Conservation (phyloP, 2,888 invertebrate genomes). For the Camptogramma bilineatum region DNA sequence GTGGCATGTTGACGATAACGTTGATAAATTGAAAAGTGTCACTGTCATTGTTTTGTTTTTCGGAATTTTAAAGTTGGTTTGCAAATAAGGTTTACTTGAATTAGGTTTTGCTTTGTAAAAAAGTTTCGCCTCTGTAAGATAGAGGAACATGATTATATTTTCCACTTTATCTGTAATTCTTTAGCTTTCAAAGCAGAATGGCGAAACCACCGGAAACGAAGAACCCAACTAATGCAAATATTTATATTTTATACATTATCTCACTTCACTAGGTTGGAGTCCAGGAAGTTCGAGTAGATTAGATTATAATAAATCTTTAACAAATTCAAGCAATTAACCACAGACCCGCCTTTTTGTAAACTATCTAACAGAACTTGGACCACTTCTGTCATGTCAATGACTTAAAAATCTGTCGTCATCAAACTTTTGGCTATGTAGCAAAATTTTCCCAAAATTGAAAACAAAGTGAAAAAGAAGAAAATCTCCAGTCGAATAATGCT, state of each 20-base stretch:
- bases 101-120: neutral
- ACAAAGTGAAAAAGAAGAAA: slow-evolving; percentile 20
- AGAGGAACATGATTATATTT: no score
- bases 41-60: slow-evolving; percentile 44
- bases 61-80: slow-evolving; percentile 49
- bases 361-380: neutral
- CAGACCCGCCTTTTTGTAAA: no score
- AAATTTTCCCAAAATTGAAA: slow-evolving; percentile 11
- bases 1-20: slow-evolving; percentile 59
- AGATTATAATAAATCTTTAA: no score
- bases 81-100: neutral
- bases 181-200: no score
- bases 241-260: no score
- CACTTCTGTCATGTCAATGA: slow-evolving; percentile 10
- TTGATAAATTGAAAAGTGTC: slow-evolving; percentile 38
- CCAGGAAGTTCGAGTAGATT: no score
- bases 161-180: no score
- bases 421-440: slow-evolving; percentile 10
- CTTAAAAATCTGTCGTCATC: slow-evolving; percentile 5
- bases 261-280: no score
- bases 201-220: no score
- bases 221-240: no score
- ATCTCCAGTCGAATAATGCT: slow-evolving; percentile 24
- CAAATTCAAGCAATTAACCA: no score
- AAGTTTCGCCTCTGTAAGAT: neutral